Conservation (phyloP, 2,888 invertebrate species). For the Orthosia gracilis region DNA sequence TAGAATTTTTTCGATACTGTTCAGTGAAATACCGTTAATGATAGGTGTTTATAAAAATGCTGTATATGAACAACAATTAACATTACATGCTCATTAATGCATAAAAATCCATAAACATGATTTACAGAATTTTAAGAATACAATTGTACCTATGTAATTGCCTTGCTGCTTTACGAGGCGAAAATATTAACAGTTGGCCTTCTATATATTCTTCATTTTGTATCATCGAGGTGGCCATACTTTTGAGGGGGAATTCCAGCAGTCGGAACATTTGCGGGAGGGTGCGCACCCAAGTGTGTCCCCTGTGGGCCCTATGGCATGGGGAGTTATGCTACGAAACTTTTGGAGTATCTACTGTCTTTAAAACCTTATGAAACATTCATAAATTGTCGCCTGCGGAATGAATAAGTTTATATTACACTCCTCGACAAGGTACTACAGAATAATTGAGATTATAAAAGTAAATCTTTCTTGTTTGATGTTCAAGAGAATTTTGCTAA, state of each 20-base stretch:
- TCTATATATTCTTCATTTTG: slow-evolving; percentile 15
- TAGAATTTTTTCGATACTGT: background rate
- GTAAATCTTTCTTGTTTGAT: background rate
- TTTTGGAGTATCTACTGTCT: slow-evolving; percentile 37
- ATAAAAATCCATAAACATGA: background rate
- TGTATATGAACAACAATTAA: background rate
- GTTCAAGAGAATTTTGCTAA: no score
- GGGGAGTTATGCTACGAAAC: slow-evolving; percentile 32
- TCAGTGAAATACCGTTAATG: background rate
- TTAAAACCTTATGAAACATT: slow-evolving; percentile 46
- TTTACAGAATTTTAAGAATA: slow-evolving; percentile 9
- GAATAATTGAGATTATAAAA: slow-evolving; percentile 10
- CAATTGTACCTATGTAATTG: background rate
- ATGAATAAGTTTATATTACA: slow-evolving; percentile 18
- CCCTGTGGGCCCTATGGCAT: slow-evolving; percentile 65
- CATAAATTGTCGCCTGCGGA: slow-evolving; percentile 26
- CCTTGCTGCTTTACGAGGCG: background rate
- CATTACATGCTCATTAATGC: background rate
- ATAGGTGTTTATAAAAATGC: background rate
- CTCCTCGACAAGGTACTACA: slow-evolving; percentile 13
- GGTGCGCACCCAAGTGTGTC: slow-evolving; percentile 86
- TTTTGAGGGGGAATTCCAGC: slow-evolving; percentile 71
- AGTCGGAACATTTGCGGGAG: slow-evolving; percentile 68
- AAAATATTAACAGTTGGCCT: slow-evolving; percentile 18
- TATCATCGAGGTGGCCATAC: slow-evolving; percentile 49